Base-by-base conservation (phyloP, 2,888 invertebrate species). In the Leucania comma region DNA sequence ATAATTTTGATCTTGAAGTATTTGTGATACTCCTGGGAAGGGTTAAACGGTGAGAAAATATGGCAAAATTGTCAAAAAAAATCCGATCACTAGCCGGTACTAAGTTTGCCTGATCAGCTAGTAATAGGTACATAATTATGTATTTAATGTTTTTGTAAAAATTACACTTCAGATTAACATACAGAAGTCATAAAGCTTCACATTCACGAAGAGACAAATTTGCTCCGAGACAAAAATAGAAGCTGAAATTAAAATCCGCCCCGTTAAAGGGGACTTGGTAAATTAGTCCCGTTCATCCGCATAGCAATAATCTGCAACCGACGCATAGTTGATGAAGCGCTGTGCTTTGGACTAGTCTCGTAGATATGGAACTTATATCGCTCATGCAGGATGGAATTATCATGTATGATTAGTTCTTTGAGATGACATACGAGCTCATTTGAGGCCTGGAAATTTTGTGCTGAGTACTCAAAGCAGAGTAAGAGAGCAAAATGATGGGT, bases 231-330 rank as follows among this genome's bases (percentile, higher is more conserved):
- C 77, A 82, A 86, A 83, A 80, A 72, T 72, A 76, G 82, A 60
- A 69, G 71, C 70, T 70, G 72, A 71, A 84, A 86, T 86, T 83
- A 86, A 86, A 87, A 82, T 68, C 81, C 70, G 75, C 79, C 73
- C 79, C 68, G 72, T 72, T 76, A 73, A 74, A 82, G 70, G 69
- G 75, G 63, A 72, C 80, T 83, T 82, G 71, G 77, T 64, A 88
- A 90, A 91, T 91, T 90, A 90, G 90, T 85, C 82, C 84, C 78
- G 86, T 90, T 91, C 88, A 90, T 85, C 77, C 73, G 59, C 68
- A 68, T 80, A 80, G 85, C 84, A 85, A 87, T 89, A 84, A 88
- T 87, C 88, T 91, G 89, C 78, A 79, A 70, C 70, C 79, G 87
- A 86, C 88, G 82, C 80, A 80, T 83, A 80, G 78, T 74, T 84